A percentile compares a stretch with the other conserved stretches of the same genome.
Conservation (phyloP, 2,797 vertebrate species). For the Eulemur mongoz region DNA sequence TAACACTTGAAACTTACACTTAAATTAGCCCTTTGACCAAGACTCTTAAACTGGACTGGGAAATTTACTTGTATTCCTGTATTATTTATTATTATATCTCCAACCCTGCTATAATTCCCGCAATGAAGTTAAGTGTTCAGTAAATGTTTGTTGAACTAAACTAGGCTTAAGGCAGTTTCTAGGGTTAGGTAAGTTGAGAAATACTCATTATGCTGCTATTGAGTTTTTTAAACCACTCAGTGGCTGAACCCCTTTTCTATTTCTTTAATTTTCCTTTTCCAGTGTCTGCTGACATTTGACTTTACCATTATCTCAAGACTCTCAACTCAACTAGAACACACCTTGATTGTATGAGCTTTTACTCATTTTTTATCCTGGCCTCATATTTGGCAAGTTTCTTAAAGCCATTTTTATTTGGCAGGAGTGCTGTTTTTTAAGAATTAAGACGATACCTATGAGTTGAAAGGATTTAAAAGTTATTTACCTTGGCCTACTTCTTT, state of each 20-base stretch:
- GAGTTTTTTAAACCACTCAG: background rate
- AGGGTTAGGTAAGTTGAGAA: background rate
- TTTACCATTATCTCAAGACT: background rate
- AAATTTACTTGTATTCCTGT: background rate
- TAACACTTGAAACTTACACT: background rate
- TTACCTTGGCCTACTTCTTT: background rate
- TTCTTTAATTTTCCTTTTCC: conserved; percentile 9
- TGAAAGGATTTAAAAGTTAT: background rate
- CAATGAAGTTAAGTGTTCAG: background rate
- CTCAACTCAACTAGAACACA: background rate
- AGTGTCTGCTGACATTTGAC: background rate
- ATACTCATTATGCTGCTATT: background rate
- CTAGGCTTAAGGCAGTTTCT: background rate
- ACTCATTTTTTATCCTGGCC: background rate
- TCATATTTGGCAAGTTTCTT: background rate
- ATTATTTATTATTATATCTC: background rate
- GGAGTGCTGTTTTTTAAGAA: background rate
- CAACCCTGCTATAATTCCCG: background rate
- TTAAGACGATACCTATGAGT: background rate
- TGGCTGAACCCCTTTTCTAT: background rate
- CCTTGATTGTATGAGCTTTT: background rate
- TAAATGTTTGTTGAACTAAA: background rate
- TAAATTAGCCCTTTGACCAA: background rate
- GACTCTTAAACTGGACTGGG: background rate
- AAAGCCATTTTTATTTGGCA: background rate